Conservation (phyloP, 2,113 vertebrate genomes). For the Scophthalmus maximus region DNA sequence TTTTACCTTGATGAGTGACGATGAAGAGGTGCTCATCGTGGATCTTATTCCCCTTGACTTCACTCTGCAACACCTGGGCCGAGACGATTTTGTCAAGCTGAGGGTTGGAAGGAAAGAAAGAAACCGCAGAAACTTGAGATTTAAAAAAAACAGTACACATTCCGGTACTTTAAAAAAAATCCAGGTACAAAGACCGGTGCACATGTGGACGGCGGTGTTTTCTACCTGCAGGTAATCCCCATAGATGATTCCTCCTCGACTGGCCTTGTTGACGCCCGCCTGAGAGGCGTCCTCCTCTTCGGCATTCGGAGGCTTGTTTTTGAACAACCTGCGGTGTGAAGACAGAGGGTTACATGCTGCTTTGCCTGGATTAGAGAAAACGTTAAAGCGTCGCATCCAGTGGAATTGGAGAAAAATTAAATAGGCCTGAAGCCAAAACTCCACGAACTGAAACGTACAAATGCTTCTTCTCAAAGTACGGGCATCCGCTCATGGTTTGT, state of each 20-base stretch:
- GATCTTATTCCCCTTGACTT: slow-evolving; percentile 92
- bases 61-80: slow-evolving; percentile 93
- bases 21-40: slow-evolving; percentile 98
- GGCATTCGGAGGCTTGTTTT: slow-evolving; percentile 78
- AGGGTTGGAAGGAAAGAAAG: slow-evolving; percentile 47
- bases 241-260: slow-evolving; percentile 90
- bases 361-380: slow-evolving; percentile 1
- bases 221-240: slow-evolving; percentile 92
- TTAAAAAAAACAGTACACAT: background rate
- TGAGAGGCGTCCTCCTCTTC: slow-evolving; percentile 86
- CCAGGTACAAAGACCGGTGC: background rate
- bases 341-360: slow-evolving; percentile 30
- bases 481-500: slow-evolving; percentile 92
- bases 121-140: background rate
- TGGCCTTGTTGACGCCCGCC: slow-evolving; percentile 89
- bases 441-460: slow-evolving; percentile 86
- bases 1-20: slow-evolving; percentile 96
- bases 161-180: background rate
- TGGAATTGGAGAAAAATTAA: background rate
- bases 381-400: too few relatives aligned
- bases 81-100: slow-evolving; percentile 92
- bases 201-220: background rate
- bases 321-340: slow-evolving; percentile 81
- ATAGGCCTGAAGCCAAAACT: too few relatives aligned
- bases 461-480: slow-evolving; percentile 85